Evolutionary conservation across 2,797 vertebrate species (phyloP), one percentile per base, ranked within the genome.

Genomic region (Rhinophrynus dorsalis): DNA sequence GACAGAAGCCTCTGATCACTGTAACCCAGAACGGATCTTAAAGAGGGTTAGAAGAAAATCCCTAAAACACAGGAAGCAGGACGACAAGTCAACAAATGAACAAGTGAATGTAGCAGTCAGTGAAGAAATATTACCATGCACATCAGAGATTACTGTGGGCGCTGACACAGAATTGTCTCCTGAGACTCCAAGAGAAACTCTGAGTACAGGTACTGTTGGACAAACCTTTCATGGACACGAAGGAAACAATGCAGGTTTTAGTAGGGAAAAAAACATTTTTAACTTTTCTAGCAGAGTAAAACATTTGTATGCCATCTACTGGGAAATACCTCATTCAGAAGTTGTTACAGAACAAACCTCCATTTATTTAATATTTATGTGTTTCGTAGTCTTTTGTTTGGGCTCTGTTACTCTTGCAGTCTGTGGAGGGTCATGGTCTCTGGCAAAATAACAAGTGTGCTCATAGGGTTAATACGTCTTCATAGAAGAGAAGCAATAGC

Each of bases 41-140:
- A 80, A 80, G 57, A 75, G 67, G 54, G 21, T 67, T 12, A 68
- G 60, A 21, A 55, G 17, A 20, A 65, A 52, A 59, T 26, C 44
- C 1, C 18, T 15, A 13, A 73, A 59, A 23, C 21, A 42, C 7
- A 58, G 30, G 20, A 72, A 54, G 18, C 61, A 52, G 21, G 47
- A 17, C 18, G 21, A 15, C 11, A 6, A 2, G 9, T 6, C 32
- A 6, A 13, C 15, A n/a, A 50, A 21, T 6, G 57, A 69, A 6
- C 59, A 45, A 7, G 26, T 5, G 1, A 21, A 7, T 27, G 2
- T 29, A 6, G 8, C 18, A 7, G 24, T 35, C 26, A 37, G 26
- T 13, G 61, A 59, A 15, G 61, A 72, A 32, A 21, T 29, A 13
- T 5, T 17, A 15, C 12, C 35, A 3, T 15, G 12, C 12, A 1